Evolutionary conservation across 2,113 vertebrate species (phyloP).

Genomic region (Eubucco bourcierii): DNA sequence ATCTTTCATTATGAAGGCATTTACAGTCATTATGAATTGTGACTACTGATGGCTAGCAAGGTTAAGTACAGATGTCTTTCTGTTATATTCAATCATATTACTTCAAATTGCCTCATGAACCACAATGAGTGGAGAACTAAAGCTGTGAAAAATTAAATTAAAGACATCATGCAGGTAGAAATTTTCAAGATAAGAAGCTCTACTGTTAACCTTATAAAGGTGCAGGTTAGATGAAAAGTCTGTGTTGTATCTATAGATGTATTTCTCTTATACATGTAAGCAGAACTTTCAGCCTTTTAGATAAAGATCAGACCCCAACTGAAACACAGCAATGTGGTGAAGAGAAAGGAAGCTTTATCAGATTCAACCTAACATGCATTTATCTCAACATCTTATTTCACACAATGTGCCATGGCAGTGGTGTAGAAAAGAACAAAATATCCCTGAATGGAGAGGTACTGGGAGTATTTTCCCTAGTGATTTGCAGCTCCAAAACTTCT

Average conservation of each 20-base stretch:
- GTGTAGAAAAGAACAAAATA: background rate
- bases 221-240: background rate
- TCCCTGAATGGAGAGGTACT: background rate
- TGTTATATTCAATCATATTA: slow-evolving; percentile 10
- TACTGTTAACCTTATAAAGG: background rate
- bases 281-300: background rate
- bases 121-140: slow-evolving; percentile 12
- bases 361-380: background rate
- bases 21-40: slow-evolving; percentile 33
- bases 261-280: background rate
- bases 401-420: background rate
- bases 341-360: background rate
- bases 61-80: slow-evolving; percentile 34
- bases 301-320: background rate
- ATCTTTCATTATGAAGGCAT: slow-evolving; percentile 35
- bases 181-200: background rate
- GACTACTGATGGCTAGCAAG: slow-evolving; percentile 32
- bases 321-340: background rate
- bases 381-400: background rate
- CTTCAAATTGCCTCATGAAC: slow-evolving; percentile 45
- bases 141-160: slow-evolving; percentile 47
- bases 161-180: slow-evolving; percentile 5
- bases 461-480: background rate
- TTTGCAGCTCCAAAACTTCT: background rate
- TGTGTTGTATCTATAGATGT: background rate